Base-by-base conservation (phyloP, 2,888 invertebrate genomes). In the Neria commutata region DNA sequence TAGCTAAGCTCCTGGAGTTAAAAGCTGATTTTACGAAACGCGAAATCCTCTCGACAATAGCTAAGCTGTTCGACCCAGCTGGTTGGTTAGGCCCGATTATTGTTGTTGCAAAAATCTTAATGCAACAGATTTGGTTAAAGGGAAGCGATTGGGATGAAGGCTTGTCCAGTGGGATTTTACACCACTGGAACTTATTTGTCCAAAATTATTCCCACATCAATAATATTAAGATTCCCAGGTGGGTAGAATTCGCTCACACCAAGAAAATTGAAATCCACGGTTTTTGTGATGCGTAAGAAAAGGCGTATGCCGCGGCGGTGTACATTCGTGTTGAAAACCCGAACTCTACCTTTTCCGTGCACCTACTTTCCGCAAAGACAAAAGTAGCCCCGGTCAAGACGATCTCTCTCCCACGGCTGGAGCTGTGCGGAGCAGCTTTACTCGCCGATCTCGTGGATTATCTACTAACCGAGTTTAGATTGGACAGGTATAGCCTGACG, bases 91-190 rank as follows among this genome's bases (percentile, higher is more conserved):
- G 60, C 6, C 63, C 63, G 1, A 21, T 60, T 1, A 48, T 65
- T 10, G 49, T 65, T 3, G 11, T 49, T 0, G 60, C 65, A 8
- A 67, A 64, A 49, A 57, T 64, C 8, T 16, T 64, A 0, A 60
- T 64, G 64, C 61, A 64, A n/a, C 57, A 61, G 21, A 61, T 65
- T 19, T 64, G 59, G 61, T 23, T 40, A 1, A 56, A 64, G 47
- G 53, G 29, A 0, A 56, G 57, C 2, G 54, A 49, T 3, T 63
- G 62, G 63, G 57, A 63, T 16, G 48, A 47, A 2, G 5, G n/a
- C n/a, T 40, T 40, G 5, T 6, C 42, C 6, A n/a, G 5, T 19
- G 16, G 42, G n/a, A 40, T 19, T 8, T 16, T 8, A 8, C n/a
- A 16, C n/a, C 5, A 40, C n/a, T 8, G n/a, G n/a, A 54, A 61